Base-by-base conservation (phyloP, 1,140 invertebrate species). In the Pseudobourletiella spinata region DNA sequence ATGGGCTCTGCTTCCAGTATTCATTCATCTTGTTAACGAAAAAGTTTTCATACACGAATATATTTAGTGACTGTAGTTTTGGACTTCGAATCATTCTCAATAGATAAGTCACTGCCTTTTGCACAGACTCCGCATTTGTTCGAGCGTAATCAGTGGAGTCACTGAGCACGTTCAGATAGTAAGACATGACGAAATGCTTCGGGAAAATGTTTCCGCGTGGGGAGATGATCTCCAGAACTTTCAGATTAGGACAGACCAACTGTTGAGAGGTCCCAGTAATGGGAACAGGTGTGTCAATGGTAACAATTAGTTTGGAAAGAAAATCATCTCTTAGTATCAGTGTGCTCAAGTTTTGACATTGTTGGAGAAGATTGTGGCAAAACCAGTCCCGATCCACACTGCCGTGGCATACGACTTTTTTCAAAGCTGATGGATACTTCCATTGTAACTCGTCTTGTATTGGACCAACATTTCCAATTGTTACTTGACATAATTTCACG, bases 1-100 rank as follows among this genome's bases (percentile, higher is more conserved):
- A 48, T 18, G 44, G 6, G 20, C 18, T 6, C 6, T 48, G 11
- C 22, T 48, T 48, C 44, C 44, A 48, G 20, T 48, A 48, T 18
- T 48, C 22, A 4, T 48, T 6, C 22, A 6, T 4, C 20, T 48
- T 6, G 18, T 48, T 6, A 22, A 48, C 22, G 6, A 48, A 48
- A 48, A 48, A 48, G 22, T 48, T 48, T 48, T 48, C 44, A 48
- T 48, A 48, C 44, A 48, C 44, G 22, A 48, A 48, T 15, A 48
- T 18, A 18, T 48, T 11, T 11, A 48, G 18, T 14, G 22, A 22
- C 20, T 6, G 6, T 22, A 48, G 18, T 48, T 22, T 11, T 48
- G 44, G 44, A 48, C 44, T 48, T 11, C 20, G 6, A 22, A 48
- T 48, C 4, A 22, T 48, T 15, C 20, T 6, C 6, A 48, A 22